Base-by-base conservation (phyloP, 1,140 invertebrate genomes). In the Bombyx mandarina region DNA sequence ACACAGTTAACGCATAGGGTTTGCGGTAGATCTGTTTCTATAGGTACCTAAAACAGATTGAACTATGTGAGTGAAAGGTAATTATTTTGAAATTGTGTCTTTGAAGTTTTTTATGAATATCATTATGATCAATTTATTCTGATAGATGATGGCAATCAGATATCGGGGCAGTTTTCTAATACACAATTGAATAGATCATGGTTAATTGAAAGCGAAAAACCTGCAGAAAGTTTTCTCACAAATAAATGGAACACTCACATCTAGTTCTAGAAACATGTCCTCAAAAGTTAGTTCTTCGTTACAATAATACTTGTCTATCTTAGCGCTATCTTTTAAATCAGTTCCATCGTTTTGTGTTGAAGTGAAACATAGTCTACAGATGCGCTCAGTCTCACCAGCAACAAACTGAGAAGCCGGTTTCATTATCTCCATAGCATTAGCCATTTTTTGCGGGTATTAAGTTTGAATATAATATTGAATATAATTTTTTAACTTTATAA, bases 291-390 rank as follows among this genome's bases (percentile, higher is more conserved):
- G 18, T 9, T 57, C 70, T 35, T 75, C 71, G 10, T 71, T 54
- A 12, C 60, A 67, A 65, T 76, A 82, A 1, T 60, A 43, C 47
- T 52, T 72, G 53, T 73, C 55, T 12, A 80, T 52, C n/a, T 45
- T 62, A 0, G 75, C 59, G 52, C 9, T 57, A 18, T 79, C 69
- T 53, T 73, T 66, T 42, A 82, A 46, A 8, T 56, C 58, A 26
- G 77, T 52, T 57, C 67, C 63, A 55, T 66, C 57, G 7, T 52
- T 52, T 12, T 68, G 58, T 8, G 71, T 75, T n/a, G 70, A 60
- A 53, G 52, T 51, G 55, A 82, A 78, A 71, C 81, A 84, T 67
- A 84, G 71, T 69, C 77, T 80, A 61, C 81, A 84, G 54, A 84
- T 56, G 43, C 78, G 61, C 26, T 68, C 62, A 53, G 62, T 66